phyloP scores from a whole-genome alignment of 2,888 invertebrate species.

The Sphaerophoria taeniata region DNA sequence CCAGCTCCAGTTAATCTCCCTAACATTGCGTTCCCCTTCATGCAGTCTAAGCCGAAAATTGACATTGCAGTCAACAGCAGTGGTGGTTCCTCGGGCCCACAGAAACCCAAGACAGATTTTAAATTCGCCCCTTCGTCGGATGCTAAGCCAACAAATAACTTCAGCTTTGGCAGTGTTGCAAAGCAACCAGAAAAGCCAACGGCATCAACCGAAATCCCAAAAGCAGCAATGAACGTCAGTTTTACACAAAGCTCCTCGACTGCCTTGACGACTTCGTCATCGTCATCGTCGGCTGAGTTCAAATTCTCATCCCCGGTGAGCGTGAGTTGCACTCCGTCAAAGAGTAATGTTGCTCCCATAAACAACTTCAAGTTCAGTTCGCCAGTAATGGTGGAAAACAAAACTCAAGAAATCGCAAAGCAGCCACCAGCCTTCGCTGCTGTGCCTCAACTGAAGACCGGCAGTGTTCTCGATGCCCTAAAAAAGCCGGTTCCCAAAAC shows the following conservation, averaged over 20 bases:
- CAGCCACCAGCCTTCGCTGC: not conserved
- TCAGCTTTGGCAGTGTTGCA: constrained; percentile 76
- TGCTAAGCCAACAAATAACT: constrained; percentile 52
- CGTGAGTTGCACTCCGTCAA: constrained; percentile 76
- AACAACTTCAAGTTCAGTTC: constrained; percentile 85
- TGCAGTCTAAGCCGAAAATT: constrained; percentile 81
- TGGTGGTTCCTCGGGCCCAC: constrained; percentile 81
- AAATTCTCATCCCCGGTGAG: constrained; percentile 84
- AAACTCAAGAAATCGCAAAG: constrained; percentile 11
- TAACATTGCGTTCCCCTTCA: constrained; percentile 81
- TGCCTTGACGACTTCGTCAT: not conserved
- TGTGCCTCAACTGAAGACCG: constrained; percentile 80
- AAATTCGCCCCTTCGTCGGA: constrained; percentile 81
- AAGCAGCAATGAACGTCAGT: constrained; percentile 56
- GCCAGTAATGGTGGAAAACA: constrained; percentile 81
- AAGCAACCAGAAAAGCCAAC: constrained; percentile 13
- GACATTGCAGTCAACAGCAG: constrained; percentile 80
- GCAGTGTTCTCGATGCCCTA: constrained; percentile 83
- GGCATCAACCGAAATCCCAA: constrained; percentile 10
- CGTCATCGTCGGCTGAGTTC: constrained; percentile 75
- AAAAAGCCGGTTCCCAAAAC: constrained; percentile 71
- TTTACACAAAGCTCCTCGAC: constrained; percentile 26
- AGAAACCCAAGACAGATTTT: constrained; percentile 81
- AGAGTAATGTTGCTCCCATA: constrained; percentile 82
- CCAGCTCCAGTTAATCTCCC: constrained; percentile 84